Evolutionary conservation across 2,888 invertebrate species (phyloP), one percentile per base, ranked within the genome.

Genomic region (Drosophila mimica): DNA sequence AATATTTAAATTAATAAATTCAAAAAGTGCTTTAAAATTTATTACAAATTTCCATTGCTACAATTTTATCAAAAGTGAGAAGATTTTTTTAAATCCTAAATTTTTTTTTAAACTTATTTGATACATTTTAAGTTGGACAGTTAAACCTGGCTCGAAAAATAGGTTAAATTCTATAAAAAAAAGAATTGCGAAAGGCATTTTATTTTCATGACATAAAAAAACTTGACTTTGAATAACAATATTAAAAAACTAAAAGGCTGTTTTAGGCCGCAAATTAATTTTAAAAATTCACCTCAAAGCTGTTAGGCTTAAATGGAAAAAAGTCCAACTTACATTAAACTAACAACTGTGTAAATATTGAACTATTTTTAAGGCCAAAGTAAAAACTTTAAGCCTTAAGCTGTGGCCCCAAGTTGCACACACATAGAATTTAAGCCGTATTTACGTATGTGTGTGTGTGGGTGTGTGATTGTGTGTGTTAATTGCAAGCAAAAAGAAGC

Each of bases 401-500:
- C 20, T 58, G 2, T 30, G 40, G 13, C 30, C 17, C n/a, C n/a
- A 28, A 31, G 7, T 36, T 52, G 65, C 38, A 38, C 33, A 33
- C 17, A 7, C 9, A 54, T 7, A 28, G 1, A 20, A 40, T 43
- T 2, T 34, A 33, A 38, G 48, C 9, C 34, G 28, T 58, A 49
- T 20, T 51, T 60, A 30, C 33, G 48, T 36, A 9, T 30, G 38
- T 9, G 1, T 49, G 30, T 17, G 13, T 51, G 31, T 7, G 17
- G 30, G 58, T 36, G 17, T 20, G 7, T 15, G 13, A 59, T 48
- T 38, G 58, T 36, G 17, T 20, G 7, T 15, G 20, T 62, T 48
- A 34, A 25, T 52, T 43, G 43, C 38, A 30, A 28, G 38, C 53
- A 38, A 59, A 38, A 59, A 33, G 76, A 59, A 84, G 74, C 83